Percentiles rank a stretch among this genome's conserved stretches.
phyloP scores from a whole-genome alignment of 2,113 vertebrate genomes.

The Piprites chloris region DNA sequence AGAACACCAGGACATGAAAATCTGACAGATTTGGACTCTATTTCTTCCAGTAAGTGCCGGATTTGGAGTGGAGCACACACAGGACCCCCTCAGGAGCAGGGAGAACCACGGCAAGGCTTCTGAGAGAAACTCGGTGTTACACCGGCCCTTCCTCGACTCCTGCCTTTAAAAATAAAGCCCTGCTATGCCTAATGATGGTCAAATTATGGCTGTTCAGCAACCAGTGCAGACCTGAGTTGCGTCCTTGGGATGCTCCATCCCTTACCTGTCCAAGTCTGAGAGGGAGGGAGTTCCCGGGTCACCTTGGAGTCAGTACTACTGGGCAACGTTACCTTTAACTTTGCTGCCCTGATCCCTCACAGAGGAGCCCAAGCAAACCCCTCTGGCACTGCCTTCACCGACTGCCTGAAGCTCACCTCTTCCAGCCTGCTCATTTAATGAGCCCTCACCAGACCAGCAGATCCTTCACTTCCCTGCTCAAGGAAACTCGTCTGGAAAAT shows the following conservation, averaged over 20 bases:
- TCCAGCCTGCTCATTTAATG: accelerated
- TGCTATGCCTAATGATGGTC: neutral
- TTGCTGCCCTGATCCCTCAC: neutral
- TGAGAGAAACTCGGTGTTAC: neutral
- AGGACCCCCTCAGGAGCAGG: neutral
- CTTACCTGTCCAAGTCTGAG: neutral
- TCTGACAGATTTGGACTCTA: neutral
- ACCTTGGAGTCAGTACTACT: neutral
- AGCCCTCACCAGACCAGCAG: neutral
- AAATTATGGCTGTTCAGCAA: neutral
- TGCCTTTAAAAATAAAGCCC: neutral
- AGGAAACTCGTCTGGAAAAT: neutral
- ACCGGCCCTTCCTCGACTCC: neutral
- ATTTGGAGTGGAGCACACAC: neutral
- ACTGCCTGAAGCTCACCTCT: neutral
- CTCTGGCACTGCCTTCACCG: neutral
- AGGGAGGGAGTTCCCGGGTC: neutral
- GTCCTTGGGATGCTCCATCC: neutral
- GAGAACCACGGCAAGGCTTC: neutral
- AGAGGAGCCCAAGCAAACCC: neutral
- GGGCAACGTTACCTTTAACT: neutral
- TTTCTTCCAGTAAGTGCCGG: neutral
- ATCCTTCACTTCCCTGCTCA: neutral
- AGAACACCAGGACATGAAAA: neutral
- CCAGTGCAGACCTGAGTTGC: neutral